A percentile compares a stretch with the other conserved stretches of the same genome.
phyloP scores from a whole-genome alignment of 2,888 invertebrate genomes.

The Seira sanloemensis region DNA sequence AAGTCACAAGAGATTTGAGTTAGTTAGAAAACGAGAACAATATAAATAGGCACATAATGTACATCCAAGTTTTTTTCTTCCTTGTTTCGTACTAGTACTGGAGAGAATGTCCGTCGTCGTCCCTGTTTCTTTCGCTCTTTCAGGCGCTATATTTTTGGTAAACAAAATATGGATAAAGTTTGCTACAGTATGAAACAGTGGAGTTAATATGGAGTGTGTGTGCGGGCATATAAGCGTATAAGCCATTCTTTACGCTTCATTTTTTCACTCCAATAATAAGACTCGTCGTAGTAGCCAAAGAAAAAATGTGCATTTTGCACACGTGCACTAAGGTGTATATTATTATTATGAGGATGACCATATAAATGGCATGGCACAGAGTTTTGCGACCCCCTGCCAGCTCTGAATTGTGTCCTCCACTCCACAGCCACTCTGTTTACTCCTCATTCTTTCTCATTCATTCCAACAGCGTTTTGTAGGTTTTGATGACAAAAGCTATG shows the following conservation, averaged over 20 bases:
- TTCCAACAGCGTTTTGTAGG: slow-evolving; percentile 19
- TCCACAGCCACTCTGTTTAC: slow-evolving; percentile 17
- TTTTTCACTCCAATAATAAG: neutral
- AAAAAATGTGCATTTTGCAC: slow-evolving; percentile 18
- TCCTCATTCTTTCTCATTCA: slow-evolving; percentile 34
- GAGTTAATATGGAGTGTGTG: neutral
- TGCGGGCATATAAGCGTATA: neutral
- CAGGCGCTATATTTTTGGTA: neutral
- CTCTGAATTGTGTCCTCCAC: slow-evolving; percentile 32
- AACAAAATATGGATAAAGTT: slow-evolving; percentile 7
- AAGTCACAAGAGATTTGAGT: slow-evolving; percentile 46
- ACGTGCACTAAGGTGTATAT: slow-evolving; percentile 12
- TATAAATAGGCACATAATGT: slow-evolving; percentile 6
- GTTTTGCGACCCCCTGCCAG: slow-evolving; percentile 36
- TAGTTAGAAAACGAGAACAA: slow-evolving; percentile 17
- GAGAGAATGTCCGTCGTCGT: slow-evolving; percentile 24
- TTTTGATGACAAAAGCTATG: slow-evolving; percentile 32
- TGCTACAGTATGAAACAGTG: neutral
- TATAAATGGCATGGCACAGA: slow-evolving; percentile 31
- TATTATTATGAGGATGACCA: slow-evolving; percentile 15
- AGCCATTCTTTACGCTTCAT: neutral
- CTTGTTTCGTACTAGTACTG: too few species aligned
- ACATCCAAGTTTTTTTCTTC: slow-evolving; percentile 33
- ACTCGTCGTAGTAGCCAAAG: neutral
- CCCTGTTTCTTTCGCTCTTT: neutral